Conservation (phyloP, 1,140 invertebrate genomes). For the Bombus polaris region DNA sequence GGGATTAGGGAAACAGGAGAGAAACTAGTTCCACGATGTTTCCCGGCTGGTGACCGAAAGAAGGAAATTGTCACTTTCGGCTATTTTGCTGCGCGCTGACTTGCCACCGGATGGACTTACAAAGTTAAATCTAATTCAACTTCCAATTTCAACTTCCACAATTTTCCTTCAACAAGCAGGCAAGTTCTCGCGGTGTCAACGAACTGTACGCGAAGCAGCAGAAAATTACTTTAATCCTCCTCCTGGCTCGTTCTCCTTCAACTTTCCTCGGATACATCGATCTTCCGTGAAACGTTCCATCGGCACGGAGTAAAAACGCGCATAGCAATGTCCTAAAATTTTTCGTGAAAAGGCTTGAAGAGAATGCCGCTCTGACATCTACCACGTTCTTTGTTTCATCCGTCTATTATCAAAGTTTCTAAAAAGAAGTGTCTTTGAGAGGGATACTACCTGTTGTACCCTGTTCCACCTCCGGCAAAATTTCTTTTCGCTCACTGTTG, state of each 20-base stretch:
- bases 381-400: not conserved
- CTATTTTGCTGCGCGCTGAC: conserved; percentile 27
- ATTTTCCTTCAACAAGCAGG: conserved; percentile 27
- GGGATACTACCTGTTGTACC: conserved; percentile 40
- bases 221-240: conserved; percentile 37
- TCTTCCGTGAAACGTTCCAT: not conserved
- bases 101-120: conserved; percentile 4
- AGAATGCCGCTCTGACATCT: not conserved
- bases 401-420: not conserved
- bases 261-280: not conserved
- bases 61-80: conserved; percentile 38
- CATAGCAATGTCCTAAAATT: not conserved
- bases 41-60: conserved; percentile 25
- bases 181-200: conserved; percentile 21
- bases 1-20: not conserved
- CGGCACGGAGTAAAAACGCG: not conserved
- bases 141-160: conserved; percentile 41
- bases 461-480: not conserved
- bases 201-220: conserved; percentile 16
- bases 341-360: too few relatives aligned
- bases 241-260: not conserved
- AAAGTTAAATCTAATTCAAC: conserved; percentile 52
- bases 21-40: conserved; percentile 8
- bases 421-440: not conserved
- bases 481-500: not conserved